Conservation (phyloP, 2,797 vertebrate species). For the Myripristis murdjan region DNA sequence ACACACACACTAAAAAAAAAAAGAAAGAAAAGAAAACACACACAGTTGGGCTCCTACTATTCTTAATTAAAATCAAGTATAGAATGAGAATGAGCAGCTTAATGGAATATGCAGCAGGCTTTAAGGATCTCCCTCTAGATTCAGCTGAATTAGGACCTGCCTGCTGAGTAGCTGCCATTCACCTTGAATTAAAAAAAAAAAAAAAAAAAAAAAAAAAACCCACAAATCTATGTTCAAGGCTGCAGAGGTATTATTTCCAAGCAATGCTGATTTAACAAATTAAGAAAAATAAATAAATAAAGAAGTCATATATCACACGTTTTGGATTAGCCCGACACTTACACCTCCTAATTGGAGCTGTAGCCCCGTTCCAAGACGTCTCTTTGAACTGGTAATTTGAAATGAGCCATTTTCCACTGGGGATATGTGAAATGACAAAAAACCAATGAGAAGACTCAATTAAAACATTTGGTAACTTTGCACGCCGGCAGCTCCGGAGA, state of each 20-base stretch:
- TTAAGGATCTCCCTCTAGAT: constrained; percentile 73
- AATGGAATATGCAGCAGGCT: constrained; percentile 73
- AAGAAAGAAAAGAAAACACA: no score
- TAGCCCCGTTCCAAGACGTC: constrained; percentile 10
- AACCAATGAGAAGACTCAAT: no score
- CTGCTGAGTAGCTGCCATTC: constrained; percentile 48
- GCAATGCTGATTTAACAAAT: constrained; percentile 43
- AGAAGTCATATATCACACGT: constrained; percentile 6
- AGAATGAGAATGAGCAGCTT: constrained; percentile 81
- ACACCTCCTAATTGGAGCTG: not conserved
- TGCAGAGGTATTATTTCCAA: constrained; percentile 30
- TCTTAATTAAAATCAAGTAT: constrained; percentile 80
- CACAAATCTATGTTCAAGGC: constrained; percentile 30
- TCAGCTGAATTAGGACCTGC: constrained; percentile 47
- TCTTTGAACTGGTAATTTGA: constrained; percentile 29
- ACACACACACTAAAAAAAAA: constrained; percentile 48
- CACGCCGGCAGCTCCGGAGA: no score
- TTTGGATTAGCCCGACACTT: not conserved
- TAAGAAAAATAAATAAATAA: constrained; percentile 27
- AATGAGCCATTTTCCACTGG: constrained; percentile 26
- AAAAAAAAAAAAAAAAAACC: no score
- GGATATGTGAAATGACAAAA: not conserved
- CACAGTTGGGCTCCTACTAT: constrained; percentile 65
- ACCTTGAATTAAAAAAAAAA: constrained; percentile 49
- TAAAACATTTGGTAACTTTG: no score